Conservation (phyloP, 1,140 invertebrate genomes). For the Solen grandis region DNA sequence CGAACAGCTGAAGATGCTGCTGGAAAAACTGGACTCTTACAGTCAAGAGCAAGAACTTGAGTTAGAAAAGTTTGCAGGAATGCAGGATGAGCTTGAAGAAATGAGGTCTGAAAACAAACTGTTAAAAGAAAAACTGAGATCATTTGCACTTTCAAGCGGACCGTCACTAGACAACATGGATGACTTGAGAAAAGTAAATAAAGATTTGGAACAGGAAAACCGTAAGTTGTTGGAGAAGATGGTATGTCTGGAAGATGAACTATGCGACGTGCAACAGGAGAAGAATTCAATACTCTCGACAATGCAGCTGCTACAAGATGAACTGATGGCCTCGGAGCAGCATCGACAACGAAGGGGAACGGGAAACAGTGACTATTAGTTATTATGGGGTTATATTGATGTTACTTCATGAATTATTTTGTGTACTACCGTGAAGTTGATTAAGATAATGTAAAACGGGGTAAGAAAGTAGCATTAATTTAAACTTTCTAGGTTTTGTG, state of each 20-base stretch:
- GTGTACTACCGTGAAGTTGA: too few species aligned
- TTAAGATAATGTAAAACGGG: too few species aligned
- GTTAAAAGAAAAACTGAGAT: slow-evolving; percentile 29
- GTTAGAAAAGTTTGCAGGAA: neutral
- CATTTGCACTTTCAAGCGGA: slow-evolving; percentile 15
- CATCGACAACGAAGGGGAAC: neutral
- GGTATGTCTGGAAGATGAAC: slow-evolving; percentile 63
- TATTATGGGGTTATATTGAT: too few species aligned
- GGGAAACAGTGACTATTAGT: too few species aligned
- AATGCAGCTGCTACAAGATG: slow-evolving; percentile 74
- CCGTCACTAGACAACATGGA: slow-evolving; percentile 3
- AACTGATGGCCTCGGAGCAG: slow-evolving; percentile 71
- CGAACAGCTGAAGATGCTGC: slow-evolving; percentile 31
- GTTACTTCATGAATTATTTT: too few species aligned
- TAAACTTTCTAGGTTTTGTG: too few species aligned
- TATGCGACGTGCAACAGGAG: slow-evolving; percentile 63
- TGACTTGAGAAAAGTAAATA: slow-evolving; percentile 30
- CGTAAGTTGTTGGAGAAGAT: slow-evolving; percentile 59
- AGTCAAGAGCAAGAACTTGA: slow-evolving; percentile 41
- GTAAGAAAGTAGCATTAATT: too few species aligned
- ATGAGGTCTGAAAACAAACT: slow-evolving; percentile 19
- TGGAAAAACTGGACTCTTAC: slow-evolving; percentile 34
- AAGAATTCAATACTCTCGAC: slow-evolving; percentile 70
- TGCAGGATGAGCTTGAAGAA: slow-evolving; percentile 10
- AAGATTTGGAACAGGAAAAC: slow-evolving; percentile 65